Evolutionary conservation across 2,888 invertebrate species (phyloP).

Genomic region (Cosmorhoe ocellata): DNA sequence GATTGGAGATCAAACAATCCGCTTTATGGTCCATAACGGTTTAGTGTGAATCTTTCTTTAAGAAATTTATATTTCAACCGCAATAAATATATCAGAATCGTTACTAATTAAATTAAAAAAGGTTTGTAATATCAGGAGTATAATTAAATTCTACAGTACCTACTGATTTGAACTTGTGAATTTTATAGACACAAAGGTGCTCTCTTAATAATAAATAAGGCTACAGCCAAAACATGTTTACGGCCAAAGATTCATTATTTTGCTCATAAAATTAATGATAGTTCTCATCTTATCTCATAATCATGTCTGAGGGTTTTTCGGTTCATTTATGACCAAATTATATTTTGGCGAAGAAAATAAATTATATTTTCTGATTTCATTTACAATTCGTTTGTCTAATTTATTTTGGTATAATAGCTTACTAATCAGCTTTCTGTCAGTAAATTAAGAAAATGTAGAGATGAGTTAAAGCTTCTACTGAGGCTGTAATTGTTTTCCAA

Average conservation of each 20-base stretch:
- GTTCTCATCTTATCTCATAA: not conserved
- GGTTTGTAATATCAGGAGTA: too few species aligned
- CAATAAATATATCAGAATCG: not conserved
- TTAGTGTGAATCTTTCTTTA: too few species aligned
- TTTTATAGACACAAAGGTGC: not conserved
- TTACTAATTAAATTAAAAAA: too few species aligned
- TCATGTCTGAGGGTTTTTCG: not conserved
- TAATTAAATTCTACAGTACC: not conserved
- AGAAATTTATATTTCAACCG: too few species aligned
- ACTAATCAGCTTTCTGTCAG: not conserved
- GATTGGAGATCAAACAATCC: too few species aligned
- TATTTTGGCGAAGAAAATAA: not conserved
- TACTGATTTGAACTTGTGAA: not conserved
- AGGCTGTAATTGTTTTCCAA: too few species aligned
- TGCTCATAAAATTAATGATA: conserved; percentile 1
- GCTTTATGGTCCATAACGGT: too few species aligned
- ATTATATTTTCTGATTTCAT: not conserved
- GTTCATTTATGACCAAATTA: not conserved
- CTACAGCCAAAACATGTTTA: conserved; percentile 4
- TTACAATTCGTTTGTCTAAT: too few species aligned
- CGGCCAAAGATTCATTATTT: conserved; percentile 14
- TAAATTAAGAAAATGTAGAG: not conserved
- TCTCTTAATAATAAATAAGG: conserved; percentile 1
- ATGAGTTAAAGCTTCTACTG: too few species aligned
- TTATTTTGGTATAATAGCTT: too few species aligned